Percentiles rank a stretch among this genome's conserved stretches.
Conservation (phyloP, 2,888 invertebrate genomes). For the Lapara coniferarum region DNA sequence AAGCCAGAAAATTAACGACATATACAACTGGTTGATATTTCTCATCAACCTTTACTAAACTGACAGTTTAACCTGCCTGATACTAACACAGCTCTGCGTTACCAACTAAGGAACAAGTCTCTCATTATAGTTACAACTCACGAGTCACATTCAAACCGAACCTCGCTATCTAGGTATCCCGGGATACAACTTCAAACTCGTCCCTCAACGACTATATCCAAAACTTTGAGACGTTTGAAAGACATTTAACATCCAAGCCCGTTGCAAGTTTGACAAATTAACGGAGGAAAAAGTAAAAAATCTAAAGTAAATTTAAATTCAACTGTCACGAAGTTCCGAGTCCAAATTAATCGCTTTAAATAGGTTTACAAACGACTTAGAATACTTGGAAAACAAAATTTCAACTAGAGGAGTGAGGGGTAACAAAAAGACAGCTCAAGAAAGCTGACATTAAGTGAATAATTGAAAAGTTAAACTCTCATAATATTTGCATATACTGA, state of each 20-base stretch:
- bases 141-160: not conserved
- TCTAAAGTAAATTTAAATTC: constrained; percentile 51
- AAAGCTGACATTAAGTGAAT: constrained; percentile 78
- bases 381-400: constrained; percentile 61
- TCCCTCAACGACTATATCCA: constrained; percentile 3
- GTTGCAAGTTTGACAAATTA: constrained; percentile 23
- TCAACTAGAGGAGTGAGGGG: constrained; percentile 46
- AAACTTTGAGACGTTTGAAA: constrained; percentile 14
- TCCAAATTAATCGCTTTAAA: constrained; percentile 64
- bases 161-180: not conserved
- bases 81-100: too few species aligned
- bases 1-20: too few species aligned
- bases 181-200: not conserved
- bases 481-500: constrained; percentile 80
- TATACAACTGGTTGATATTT: too few species aligned
- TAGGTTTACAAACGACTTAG: constrained; percentile 64
- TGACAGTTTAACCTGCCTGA: too few species aligned
- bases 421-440: constrained; percentile 71
- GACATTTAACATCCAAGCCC: constrained; percentile 25
- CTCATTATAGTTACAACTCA: not conserved
- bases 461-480: constrained; percentile 83
- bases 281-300: constrained; percentile 44
- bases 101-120: too few species aligned
- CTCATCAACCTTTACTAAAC: too few species aligned
- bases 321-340: constrained; percentile 53